These are phyloP conservation scores for rabbit (Oryctolagus cuniculus) DNA, from an alignment of 2,113 vertebrate species.

Conservation along the genomic window DNA sequence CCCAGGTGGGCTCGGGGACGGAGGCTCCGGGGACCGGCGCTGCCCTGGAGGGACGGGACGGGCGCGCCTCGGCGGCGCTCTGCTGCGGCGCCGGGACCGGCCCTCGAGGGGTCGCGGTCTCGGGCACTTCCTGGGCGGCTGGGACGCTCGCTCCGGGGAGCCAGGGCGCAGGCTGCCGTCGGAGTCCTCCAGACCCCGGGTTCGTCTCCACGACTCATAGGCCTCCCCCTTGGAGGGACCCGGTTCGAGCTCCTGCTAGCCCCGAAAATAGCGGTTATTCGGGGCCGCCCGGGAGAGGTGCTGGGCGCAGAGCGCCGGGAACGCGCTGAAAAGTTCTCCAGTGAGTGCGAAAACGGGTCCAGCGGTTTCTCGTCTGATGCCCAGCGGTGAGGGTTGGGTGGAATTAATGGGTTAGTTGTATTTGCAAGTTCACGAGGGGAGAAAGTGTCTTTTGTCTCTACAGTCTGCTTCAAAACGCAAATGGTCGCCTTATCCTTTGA, in stretches of 20 bases:
- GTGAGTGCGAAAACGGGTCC: neutral
- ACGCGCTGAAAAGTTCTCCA: constrained; percentile 26
- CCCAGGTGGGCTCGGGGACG: neutral
- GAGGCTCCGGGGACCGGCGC: neutral
- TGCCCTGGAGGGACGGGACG: neutral
- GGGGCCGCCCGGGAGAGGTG: neutral
- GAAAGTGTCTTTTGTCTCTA: neutral
- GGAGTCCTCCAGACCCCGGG: neutral
- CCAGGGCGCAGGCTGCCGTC: neutral
- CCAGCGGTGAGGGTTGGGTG: neutral
- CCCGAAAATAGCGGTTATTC: neutral
- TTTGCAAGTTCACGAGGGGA: neutral
- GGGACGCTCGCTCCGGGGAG: neutral
- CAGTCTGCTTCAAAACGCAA: neutral
- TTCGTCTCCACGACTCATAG: neutral
- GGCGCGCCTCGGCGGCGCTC: neutral
- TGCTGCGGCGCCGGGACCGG: neutral
- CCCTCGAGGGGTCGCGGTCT: neutral
- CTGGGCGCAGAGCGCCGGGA: neutral
- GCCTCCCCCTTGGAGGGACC: neutral
- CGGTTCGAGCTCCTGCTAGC: neutral
- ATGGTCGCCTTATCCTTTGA: neutral
- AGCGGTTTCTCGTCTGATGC: neutral
- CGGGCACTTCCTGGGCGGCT: neutral
- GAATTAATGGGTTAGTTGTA: neutral